Evolutionary conservation across 2,888 invertebrate genomes (phyloP), one percentile per base, ranked within the genome.

Genomic region (Andrena trimmerana): DNA sequence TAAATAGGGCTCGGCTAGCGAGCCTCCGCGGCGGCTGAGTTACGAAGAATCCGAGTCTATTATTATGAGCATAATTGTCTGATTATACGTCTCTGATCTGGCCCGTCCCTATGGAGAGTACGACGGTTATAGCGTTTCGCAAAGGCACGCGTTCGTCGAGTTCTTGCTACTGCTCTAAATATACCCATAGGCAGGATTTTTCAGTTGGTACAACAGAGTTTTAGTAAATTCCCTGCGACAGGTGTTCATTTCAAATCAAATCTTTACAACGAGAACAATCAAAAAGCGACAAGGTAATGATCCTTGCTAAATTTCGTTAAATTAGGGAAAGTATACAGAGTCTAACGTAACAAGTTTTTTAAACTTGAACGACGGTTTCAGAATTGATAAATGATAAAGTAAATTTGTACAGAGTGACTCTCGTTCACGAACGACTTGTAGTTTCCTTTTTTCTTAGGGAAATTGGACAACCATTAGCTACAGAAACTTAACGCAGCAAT

Each of bases 61-160:
- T 84, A 90, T 90, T 89, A 88, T 86, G 66, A 83, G 31, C 85
- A 80, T 88, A 88, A 89, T 90, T 88, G 86, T 88, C 84, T 89
- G 89, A 90, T 90, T 89, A 87, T 88, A 89, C 86, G 86, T 88
- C 85, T 88, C 85, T 81, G 88, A 85, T 72, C 84, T 73, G 79
- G 76, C 84, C 50, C 54, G 62, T 42, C 31, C 42, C 76, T 67
- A 70, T 24, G 65, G 33, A 62, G 63, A 59, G 24, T 27, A 24
- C 57, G 57, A 63, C 27, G 76, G 57, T 69, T 79, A 33, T 54
- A 20, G 62, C 16, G 52, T 59, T 76, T 57, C 66, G 52, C 73
- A 63, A 60, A 36, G 69, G 52, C 75, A 72, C 72, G 78, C 62
- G 82, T 48, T 68, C 71, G 10, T 71, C 63, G 33, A 63, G 62